These are phyloP conservation scores for Galleria mellonella DNA, from an alignment of 1,140 invertebrate species.

Conservation along the genomic window DNA sequence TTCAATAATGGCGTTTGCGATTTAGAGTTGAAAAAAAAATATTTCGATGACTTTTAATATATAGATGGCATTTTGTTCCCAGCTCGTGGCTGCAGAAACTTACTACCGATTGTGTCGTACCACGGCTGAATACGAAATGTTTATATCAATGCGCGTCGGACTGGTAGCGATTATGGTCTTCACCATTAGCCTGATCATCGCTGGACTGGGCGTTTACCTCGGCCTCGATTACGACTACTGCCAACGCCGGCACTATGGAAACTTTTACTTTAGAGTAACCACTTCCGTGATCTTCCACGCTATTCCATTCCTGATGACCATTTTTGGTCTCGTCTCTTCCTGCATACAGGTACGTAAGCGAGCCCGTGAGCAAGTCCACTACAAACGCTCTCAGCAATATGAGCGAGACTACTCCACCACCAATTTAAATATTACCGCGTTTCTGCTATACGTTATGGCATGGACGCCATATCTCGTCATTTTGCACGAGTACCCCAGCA, in stretches of 20 bases:
- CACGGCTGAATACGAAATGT: constrained; percentile 65
- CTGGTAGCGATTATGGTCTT: constrained; percentile 18
- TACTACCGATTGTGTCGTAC: constrained; percentile 77
- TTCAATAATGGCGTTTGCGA: too few species aligned
- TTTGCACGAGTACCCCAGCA: constrained; percentile 70
- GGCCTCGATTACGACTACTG: constrained; percentile 78
- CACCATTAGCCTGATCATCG: constrained; percentile 3
- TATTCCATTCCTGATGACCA: constrained; percentile 72
- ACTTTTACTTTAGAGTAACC: constrained; percentile 70
- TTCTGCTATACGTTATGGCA: constrained; percentile 77
- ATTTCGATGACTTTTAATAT: too few species aligned
- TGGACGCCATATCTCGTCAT: constrained; percentile 82
- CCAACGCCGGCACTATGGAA: constrained; percentile 56
- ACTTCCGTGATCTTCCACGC: constrained; percentile 75
- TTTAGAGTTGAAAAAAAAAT: too few species aligned
- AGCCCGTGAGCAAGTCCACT: constrained; percentile 68
- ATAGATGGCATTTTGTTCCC: constrained; percentile 63
- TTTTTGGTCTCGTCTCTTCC: constrained; percentile 70
- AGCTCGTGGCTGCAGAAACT: constrained; percentile 79
- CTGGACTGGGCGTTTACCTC: constrained; percentile 27
- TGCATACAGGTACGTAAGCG: constrained; percentile 57
- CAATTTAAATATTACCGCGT: constrained; percentile 79
- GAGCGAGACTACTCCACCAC: constrained; percentile 78
- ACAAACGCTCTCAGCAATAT: constrained; percentile 79
- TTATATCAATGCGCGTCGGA: constrained; percentile 50